Percentiles rank a stretch among this genome's conserved stretches.
Conservation (phyloP, 2,797 vertebrate genomes). For the Spondyliosoma cantharus region DNA sequence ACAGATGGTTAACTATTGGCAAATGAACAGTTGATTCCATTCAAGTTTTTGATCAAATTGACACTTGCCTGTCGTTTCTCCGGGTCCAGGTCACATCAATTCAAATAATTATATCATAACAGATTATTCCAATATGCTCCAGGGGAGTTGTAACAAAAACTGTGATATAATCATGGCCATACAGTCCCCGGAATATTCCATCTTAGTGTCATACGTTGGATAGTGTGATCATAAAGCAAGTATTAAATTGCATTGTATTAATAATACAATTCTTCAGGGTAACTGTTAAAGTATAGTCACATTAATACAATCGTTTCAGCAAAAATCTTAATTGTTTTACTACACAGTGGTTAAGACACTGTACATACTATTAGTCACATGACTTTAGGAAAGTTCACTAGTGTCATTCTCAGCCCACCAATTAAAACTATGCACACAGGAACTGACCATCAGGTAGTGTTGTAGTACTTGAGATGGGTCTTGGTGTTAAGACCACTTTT, state of each 20-base stretch:
- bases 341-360: neutral
- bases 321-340: neutral
- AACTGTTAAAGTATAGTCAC: neutral
- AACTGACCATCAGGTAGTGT: too few relatives aligned
- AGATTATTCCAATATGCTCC: neutral
- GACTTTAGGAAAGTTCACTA: neutral
- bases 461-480: too few relatives aligned
- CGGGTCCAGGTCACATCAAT: neutral
- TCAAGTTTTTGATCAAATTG: too few relatives aligned
- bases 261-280: neutral
- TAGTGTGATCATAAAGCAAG: neutral
- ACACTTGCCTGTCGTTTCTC: neutral
- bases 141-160: neutral
- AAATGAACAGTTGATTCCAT: too few relatives aligned
- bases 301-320: neutral
- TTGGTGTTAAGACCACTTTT: too few relatives aligned
- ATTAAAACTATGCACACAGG: too few relatives aligned
- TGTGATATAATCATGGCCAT: neutral
- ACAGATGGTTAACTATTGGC: too few relatives aligned
- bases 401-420: neutral
- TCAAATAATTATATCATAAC: neutral
- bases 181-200: neutral
- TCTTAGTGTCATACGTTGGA: neutral
- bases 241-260: neutral
- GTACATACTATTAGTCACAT: neutral